Evolutionary conservation across 2,113 vertebrate genomes (phyloP).

Genomic region (Carettochelys insculpta): DNA sequence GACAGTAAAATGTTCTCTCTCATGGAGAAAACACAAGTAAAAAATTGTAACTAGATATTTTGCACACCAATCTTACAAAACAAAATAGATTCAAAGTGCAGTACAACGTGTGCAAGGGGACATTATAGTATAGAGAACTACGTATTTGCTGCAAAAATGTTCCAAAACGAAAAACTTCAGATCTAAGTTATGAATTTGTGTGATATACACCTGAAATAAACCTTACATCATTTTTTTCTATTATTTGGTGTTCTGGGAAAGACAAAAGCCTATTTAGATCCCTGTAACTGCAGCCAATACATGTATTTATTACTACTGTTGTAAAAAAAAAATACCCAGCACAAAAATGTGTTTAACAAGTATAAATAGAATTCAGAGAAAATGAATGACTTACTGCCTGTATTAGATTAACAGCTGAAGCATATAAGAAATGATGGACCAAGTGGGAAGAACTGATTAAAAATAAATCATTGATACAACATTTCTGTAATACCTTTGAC

Average conservation of each 20-base stretch:
- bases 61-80: neutral
- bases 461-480: slow-evolving; percentile 5
- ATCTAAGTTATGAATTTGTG: neutral
- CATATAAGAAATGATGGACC: slow-evolving; percentile 35
- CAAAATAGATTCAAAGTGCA: neutral
- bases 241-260: slow-evolving; percentile 29
- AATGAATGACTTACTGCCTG: slow-evolving; percentile 34
- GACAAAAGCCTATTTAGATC: slow-evolving; percentile 29
- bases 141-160: neutral
- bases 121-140: neutral
- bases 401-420: slow-evolving; percentile 48
- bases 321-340: slow-evolving; percentile 32
- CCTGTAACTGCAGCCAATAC: slow-evolving; percentile 40
- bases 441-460: slow-evolving; percentile 36
- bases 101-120: neutral
- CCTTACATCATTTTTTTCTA: neutral
- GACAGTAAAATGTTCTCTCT: neutral
- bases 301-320: slow-evolving; percentile 48
- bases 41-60: neutral
- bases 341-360: slow-evolving; percentile 42
- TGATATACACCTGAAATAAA: slow-evolving; percentile 20
- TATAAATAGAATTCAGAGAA: slow-evolving; percentile 29
- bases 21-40: neutral
- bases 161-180: slow-evolving; percentile 33
- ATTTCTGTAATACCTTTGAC: slow-evolving; percentile 20